A percentile compares a stretch with the other conserved stretches of the same genome.
These are phyloP conservation scores for Nautilus pompilius DNA, from an alignment of 1,140 invertebrate genomes.

Conservation along the genomic window DNA sequence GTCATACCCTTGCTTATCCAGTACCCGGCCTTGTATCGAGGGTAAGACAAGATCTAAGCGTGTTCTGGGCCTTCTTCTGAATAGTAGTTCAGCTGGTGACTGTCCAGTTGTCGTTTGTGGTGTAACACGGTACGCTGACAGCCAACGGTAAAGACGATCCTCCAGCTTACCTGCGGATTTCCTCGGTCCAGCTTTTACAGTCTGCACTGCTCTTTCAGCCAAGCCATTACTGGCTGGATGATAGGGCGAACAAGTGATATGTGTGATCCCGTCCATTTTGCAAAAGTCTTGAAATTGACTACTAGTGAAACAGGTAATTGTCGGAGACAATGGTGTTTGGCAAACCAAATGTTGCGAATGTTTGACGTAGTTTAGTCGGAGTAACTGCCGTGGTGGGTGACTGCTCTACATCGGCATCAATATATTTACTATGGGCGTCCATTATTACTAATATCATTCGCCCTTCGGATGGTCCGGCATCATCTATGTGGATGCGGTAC, in stretches of 20 bases:
- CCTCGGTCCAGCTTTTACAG: constrained; percentile 8
- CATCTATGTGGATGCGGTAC: constrained; percentile 58
- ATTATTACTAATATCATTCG: constrained; percentile 54
- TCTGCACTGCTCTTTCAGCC: constrained; percentile 17
- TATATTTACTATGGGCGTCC: constrained; percentile 57
- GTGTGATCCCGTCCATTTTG: constrained; percentile 21
- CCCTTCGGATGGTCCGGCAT: constrained; percentile 51
- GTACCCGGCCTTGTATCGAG: no score
- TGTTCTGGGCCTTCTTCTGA: no score
- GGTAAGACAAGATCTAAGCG: no score
- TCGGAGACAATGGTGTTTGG: constrained; percentile 35
- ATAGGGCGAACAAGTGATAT: constrained; percentile 22
- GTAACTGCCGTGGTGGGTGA: constrained; percentile 10
- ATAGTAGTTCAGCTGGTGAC: no score
- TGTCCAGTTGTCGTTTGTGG: no score
- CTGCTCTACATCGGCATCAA: constrained; percentile 50
- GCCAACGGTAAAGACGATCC: no score
- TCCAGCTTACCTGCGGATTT: no score
- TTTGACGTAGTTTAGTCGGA: neutral
- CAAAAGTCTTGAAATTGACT: constrained; percentile 32
- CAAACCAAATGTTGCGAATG: constrained; percentile 19
- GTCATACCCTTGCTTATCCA: no score
- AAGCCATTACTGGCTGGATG: constrained; percentile 34
- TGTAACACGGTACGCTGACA: no score
- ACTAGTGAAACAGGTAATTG: constrained; percentile 38